Base-by-base conservation (phyloP, 1,140 invertebrate genomes). In the Drosophila malerkotliana region DNA sequence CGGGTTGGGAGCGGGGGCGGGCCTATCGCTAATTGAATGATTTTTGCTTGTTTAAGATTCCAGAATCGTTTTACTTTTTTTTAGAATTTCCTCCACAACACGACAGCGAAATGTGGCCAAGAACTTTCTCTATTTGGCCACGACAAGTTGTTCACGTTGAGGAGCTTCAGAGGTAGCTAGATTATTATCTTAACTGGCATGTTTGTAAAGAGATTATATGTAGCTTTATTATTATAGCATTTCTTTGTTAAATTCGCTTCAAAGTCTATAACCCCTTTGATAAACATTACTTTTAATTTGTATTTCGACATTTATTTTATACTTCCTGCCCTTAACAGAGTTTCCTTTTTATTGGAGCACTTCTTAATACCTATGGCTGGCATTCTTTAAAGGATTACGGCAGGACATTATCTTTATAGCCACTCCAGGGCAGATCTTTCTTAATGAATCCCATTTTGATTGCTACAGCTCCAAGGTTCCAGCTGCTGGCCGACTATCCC, bases 81-180 rank as follows among this genome's bases (percentile, higher is more conserved):
- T 21, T 21, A 21, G 21, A 21, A 3, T 21, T 21, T 44, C 49
- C 8, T 48, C 8, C 30, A 28, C 30, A 37, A 4, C 30, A 47
- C 34, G 48, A 32, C 64, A 28, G 30, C 44, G 1, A 26, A 28
- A 47, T 18, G 18, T 18, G 18, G 7, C 24, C 12, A 2, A 69
- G 51, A 69, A 69, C 66, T 69, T 69, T 69, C 66, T 69, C 66
- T 69, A 69, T 69, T 69, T 57, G 66, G 66, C 14, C 8, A 30
- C 3, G 66, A 6, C 66, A 52, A 64, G 63, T 64, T 67, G 63
- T 66, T 67, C 59, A 24, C 18, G 10, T 1, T 2, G 45, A 15
- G 28, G 48, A 49, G 14, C 28, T 14, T 49, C 3, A 2, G n/a
- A 37, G 14, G 58, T 51, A 67, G 41, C 51, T 67, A 10, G n/a